Base-by-base conservation (phyloP, 2,113 vertebrate genomes). In the Progne subis region DNA sequence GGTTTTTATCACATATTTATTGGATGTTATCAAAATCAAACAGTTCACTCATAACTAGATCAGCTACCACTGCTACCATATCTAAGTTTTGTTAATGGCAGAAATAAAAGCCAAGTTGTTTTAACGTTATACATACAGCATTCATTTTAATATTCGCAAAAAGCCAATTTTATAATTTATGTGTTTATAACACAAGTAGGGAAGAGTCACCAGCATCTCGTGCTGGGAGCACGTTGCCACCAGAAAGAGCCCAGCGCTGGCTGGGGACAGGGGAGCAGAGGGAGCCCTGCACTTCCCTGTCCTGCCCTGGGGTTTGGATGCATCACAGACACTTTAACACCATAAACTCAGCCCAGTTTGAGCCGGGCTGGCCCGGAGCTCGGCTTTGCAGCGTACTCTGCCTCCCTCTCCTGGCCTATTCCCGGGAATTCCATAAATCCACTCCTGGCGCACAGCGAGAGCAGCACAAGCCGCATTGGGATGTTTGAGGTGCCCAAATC, bases 361-460 rank as follows among this genome's bases (percentile, higher is more conserved):
- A 10, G 19, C 0, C 1, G 0, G 3, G 7, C 28, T 17, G 0
- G 12, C 11, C 7, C 5, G 7, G 18, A 65, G 78, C 81, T 49
- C 3, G 2, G 70, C 71, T 55, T 74, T 96, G 46, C 26, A 2
- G 86, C 2, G 97, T 57, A 14, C 97, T 98, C 96, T 98, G 97
- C 94, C 92, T 97, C 98, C 98, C 97, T 80, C 98, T 98, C 93
- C 98, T 95, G 98, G 98, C 28, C 87, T 85, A 0, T 12, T 63
- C 75, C 52, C 41, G 14, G 82, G 16, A 24, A 11, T 2, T 6
- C 10, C 5, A 11, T 4, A 13, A 41, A 71, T 18, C 15, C 32
- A 0, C 25, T 39, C 0, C 5, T 1, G 5, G 2, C 2, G 47
- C 59, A 2, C 0, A 16, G 17, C 6, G 28, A 25, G 50, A 70